These are phyloP conservation scores for Isoperla grammatica DNA, from an alignment of 2,888 invertebrate species.

Conservation along the genomic window DNA sequence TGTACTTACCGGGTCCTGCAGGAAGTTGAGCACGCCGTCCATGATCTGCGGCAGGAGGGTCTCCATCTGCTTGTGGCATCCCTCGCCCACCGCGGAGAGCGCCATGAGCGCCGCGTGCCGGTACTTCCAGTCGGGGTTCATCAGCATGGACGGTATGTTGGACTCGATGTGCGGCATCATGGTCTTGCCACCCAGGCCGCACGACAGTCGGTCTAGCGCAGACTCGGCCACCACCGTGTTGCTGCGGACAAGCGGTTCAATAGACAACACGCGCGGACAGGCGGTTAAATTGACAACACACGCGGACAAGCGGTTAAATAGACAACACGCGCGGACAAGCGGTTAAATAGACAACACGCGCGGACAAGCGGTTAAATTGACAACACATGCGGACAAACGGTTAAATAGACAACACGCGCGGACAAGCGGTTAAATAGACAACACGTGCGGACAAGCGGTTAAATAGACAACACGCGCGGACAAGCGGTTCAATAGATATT, in stretches of 20 bases:
- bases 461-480: too few species aligned
- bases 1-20: slow-evolving; percentile 75
- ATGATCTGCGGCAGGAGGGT: slow-evolving; percentile 88
- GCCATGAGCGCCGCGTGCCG: slow-evolving; percentile 98
- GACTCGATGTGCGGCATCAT: slow-evolving; percentile 85
- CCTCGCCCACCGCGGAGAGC: slow-evolving; percentile 96
- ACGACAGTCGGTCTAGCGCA: slow-evolving; percentile 94
- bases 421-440: too few species aligned
- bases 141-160: slow-evolving; percentile 82
- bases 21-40: slow-evolving; percentile 79
- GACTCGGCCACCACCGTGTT: slow-evolving; percentile 96
- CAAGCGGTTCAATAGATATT: too few species aligned
- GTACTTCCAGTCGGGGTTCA: slow-evolving; percentile 75
- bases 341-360: too few species aligned
- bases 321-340: too few species aligned
- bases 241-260: slow-evolving; percentile 44
- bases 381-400: too few species aligned
- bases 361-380: too few species aligned
- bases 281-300: too few species aligned
- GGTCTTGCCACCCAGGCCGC: slow-evolving; percentile 89
- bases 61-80: slow-evolving; percentile 98
- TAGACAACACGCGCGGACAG: too few species aligned
- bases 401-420: too few species aligned
- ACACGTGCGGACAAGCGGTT: too few species aligned
- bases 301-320: too few species aligned